Percentiles rank a stretch among this genome's conserved stretches.
phyloP scores from a whole-genome alignment of 2,888 invertebrate species.

The Melinaea marsaeus region DNA sequence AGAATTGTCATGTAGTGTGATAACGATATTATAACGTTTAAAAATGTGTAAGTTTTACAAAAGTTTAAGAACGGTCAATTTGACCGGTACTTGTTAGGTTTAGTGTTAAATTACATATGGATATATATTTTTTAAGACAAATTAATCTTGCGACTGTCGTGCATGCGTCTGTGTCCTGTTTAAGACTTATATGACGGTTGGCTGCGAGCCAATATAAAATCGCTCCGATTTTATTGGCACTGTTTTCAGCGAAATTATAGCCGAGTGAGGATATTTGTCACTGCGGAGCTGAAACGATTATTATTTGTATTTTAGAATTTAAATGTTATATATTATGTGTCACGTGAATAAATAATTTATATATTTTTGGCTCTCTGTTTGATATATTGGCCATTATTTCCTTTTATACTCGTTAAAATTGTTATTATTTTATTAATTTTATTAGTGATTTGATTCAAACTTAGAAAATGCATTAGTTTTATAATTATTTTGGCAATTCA shows the following conservation, averaged over 20 bases:
- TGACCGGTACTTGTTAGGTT: not conserved
- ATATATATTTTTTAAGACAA: too few species aligned
- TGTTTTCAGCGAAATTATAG: slow-evolving; percentile 58
- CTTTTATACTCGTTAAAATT: too few species aligned
- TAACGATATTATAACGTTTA: too few species aligned
- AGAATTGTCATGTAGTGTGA: too few species aligned
- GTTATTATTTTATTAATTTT: not conserved
- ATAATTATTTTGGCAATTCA: not conserved
- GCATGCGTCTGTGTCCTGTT: slow-evolving; percentile 9
- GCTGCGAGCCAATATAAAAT: slow-evolving; percentile 49
- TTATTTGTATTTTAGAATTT: slow-evolving; percentile 26
- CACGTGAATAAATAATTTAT: not conserved
- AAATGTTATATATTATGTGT: slow-evolving; percentile 12
- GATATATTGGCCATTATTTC: not conserved
- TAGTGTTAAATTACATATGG: too few species aligned
- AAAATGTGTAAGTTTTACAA: too few species aligned
- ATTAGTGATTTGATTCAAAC: not conserved
- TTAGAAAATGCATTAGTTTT: not conserved
- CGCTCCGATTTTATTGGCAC: slow-evolving; percentile 55
- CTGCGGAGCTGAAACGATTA: slow-evolving; percentile 26
- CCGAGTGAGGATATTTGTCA: slow-evolving; percentile 31
- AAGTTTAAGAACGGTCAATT: too few species aligned
- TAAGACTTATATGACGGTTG: slow-evolving; percentile 43
- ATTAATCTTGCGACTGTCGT: slow-evolving; percentile 8
- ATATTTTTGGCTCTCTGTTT: not conserved